Evolutionary conservation across 2,888 invertebrate species (phyloP), one percentile per base, ranked within the genome.

Genomic region (Pristionchus maxplancki): DNA sequence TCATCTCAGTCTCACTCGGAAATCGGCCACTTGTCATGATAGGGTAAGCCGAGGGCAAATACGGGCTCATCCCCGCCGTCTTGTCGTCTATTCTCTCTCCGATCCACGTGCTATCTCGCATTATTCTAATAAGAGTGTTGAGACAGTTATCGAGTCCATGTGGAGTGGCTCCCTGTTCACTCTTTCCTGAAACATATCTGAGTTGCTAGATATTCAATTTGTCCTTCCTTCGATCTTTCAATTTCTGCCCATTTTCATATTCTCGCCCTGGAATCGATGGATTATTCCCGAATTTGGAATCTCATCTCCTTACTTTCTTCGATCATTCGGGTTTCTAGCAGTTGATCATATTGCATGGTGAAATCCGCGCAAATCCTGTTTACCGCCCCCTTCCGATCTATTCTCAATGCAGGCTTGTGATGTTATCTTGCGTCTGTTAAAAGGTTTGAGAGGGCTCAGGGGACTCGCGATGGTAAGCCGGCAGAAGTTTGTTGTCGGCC

Each of bases 11-110:
- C 67, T 34, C 44, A 24, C 1, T 78, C 78, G 48, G 78, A 78
- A 78, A 78, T 78, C 74, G 78, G 44, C 17, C 78, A 78, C 44
- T 78, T 78, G 78, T 13, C 44, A 78, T 78, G 78, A 78, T 78
- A 78, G 71, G 71, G 78, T 78, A 78, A 78, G 40, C 78, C 48
- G n/a, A 24, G 44, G 17, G 44, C 78, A 78, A 78, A 78, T 15
- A 78, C 11, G 9, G 9, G 58, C 58, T 78, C 44, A 74, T 74
- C 71, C 71, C 71, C 31, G 9, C 17, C 24, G 24, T 40, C 71
- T 24, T n/a, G n/a, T n/a, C n/a, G n/a, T n/a, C n/a, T n/a, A n/a
- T n/a, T n/a, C n/a, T n/a, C n/a, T n/a, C n/a, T 31, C 15, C 64
- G 6, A 13, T 0, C 31, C 31, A 13, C 64, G 6, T 20, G 17